Conservation (phyloP, 2,888 invertebrate genomes). For the Cactoblastis cactorum region DNA sequence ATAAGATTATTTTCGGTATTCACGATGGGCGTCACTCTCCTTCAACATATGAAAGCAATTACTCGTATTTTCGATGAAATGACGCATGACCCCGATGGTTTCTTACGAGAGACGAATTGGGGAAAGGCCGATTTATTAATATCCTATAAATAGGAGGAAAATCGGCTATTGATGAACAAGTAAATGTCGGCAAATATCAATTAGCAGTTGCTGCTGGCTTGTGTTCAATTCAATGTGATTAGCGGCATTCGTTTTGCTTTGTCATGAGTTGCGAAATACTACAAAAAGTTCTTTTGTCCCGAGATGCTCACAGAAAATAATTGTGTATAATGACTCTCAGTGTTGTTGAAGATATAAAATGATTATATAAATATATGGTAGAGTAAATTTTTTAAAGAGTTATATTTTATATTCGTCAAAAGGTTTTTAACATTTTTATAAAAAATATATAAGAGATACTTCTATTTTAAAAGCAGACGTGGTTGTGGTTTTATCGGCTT, state of each 20-base stretch:
- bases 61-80: constrained; percentile 55
- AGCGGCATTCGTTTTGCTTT: not conserved
- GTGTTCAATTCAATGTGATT: not conserved
- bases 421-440: no score
- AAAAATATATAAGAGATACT: no score
- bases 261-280: not conserved
- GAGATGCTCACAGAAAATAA: not conserved
- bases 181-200: not conserved
- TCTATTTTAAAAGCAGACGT: not conserved
- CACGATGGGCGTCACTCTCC: constrained; percentile 56
- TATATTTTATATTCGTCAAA: no score
- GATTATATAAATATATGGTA: not conserved
- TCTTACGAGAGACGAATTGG: constrained; percentile 40
- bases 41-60: constrained; percentile 68
- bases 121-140: constrained; percentile 20
- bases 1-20: constrained; percentile 62
- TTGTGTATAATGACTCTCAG: not conserved
- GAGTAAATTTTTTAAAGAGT: no score
- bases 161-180: constrained; percentile 1
- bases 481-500: not conserved
- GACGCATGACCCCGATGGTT: constrained; percentile 67
- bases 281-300: not conserved
- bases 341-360: not conserved
- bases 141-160: constrained; percentile 6
- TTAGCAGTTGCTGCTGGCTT: not conserved